phyloP scores from a whole-genome alignment of 2,797 vertebrate species.

The Cyprinella venusta region DNA sequence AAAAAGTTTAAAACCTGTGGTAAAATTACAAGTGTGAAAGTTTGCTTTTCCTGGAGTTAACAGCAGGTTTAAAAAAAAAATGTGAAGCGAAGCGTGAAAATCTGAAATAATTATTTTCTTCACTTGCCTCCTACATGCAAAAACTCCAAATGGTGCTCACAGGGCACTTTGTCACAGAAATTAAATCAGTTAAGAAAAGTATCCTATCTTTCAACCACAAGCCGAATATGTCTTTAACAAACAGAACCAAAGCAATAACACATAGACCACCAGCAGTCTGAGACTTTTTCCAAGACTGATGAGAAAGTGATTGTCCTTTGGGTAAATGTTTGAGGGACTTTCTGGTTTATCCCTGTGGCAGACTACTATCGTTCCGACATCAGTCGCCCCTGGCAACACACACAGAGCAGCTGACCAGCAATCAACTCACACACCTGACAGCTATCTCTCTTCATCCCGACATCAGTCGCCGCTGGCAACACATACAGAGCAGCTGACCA shows the following conservation, averaged over 20 bases:
- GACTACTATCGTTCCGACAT: too few relatives aligned
- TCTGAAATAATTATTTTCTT: neutral
- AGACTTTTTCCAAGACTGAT: neutral
- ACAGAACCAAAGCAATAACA: slow-evolving; percentile 28
- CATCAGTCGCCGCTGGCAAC: too few relatives aligned
- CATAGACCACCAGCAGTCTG: slow-evolving; percentile 2
- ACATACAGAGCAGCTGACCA: too few relatives aligned
- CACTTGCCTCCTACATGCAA: neutral
- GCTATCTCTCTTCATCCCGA: too few relatives aligned
- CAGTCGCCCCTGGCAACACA: too few relatives aligned
- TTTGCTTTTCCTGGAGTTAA: neutral
- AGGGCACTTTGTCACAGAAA: slow-evolving; percentile 15
- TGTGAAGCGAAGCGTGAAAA: neutral
- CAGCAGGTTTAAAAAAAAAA: slow-evolving; percentile 2
- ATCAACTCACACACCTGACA: too few relatives aligned
- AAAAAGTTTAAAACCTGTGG: neutral
- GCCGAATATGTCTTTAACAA: slow-evolving; percentile 16
- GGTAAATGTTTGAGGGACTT: slow-evolving; percentile 14
- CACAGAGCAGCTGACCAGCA: too few relatives aligned
- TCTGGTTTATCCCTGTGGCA: neutral
- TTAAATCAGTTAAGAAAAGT: slow-evolving; percentile 19
- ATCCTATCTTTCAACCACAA: neutral
- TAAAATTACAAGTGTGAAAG: neutral
- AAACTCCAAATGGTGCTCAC: slow-evolving; percentile 9
- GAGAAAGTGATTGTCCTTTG: neutral